phyloP scores from a whole-genome alignment of 2,113 vertebrate species.

The Copsychus sechellarum region DNA sequence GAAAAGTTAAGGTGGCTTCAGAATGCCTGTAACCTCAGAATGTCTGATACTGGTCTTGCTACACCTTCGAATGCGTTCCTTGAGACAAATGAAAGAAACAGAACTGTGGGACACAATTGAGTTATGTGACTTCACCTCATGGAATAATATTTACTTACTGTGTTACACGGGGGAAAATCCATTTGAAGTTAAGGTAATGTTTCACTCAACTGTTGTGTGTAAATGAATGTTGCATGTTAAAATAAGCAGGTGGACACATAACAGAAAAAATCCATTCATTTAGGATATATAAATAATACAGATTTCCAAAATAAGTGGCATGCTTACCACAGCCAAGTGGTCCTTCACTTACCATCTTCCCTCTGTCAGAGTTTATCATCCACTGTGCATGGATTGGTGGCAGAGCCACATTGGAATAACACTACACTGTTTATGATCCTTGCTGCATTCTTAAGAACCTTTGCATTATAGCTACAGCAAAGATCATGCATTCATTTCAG shows the following conservation, averaged over 20 bases:
- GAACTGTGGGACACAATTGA: neutral
- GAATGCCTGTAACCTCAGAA: neutral
- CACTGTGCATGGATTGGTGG: neutral
- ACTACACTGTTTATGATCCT: neutral
- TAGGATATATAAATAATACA: neutral
- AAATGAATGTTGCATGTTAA: neutral
- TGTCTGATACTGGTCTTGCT: neutral
- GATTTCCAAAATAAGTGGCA: neutral
- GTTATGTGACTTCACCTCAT: neutral
- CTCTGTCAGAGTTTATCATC: neutral
- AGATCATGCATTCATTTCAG: neutral
- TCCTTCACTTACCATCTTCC: neutral
- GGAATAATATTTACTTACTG: neutral
- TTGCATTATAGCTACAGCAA: neutral
- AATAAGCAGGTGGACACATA: neutral
- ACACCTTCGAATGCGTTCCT: neutral
- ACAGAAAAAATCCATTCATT: neutral
- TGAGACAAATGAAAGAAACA: neutral
- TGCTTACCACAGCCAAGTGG: neutral
- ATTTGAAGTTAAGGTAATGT: neutral
- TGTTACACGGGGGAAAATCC: rapidly evolving
- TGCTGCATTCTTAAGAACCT: neutral
- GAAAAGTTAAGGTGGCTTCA: neutral
- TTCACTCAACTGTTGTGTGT: neutral
- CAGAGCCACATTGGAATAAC: neutral